These are phyloP conservation scores for Aurelia aurita DNA, from an alignment of 30 jellyfish, hydroid and myxozoan species.

Conservation along the genomic window DNA sequence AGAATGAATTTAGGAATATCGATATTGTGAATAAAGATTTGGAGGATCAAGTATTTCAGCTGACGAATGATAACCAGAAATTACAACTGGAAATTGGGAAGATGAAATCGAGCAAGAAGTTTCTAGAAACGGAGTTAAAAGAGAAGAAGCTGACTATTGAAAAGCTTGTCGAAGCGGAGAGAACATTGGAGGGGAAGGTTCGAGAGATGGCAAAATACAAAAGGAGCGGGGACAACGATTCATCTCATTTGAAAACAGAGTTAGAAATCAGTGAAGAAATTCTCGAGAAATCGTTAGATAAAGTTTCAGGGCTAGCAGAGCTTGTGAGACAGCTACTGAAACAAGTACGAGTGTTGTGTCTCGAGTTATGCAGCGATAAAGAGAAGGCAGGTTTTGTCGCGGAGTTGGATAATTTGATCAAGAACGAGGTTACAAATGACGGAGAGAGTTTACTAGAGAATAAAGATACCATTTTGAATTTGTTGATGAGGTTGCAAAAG, in stretches of 20 bases:
- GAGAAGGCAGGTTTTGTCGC: slow-evolving; percentile 6
- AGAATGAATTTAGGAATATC: slow-evolving; percentile 70
- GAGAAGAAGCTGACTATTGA: slow-evolving; percentile 43
- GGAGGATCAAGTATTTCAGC: slow-evolving; percentile 92
- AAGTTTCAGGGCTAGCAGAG: slow-evolving; percentile 34
- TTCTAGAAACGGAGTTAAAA: slow-evolving; percentile 54
- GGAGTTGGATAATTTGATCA: slow-evolving; percentile 26
- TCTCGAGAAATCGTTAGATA: slow-evolving; percentile 38
- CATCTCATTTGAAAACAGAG: slow-evolving; percentile 39
- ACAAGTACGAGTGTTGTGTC: background rate
- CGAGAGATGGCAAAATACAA: slow-evolving; percentile 29
- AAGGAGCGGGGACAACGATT: slow-evolving; percentile 15
- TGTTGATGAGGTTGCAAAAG: slow-evolving; percentile 12
- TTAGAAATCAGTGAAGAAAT: slow-evolving; percentile 45
- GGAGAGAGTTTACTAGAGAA: slow-evolving; percentile 8
- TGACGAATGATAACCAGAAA: slow-evolving; percentile 80
- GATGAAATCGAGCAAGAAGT: slow-evolving; percentile 41
- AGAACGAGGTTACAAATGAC: slow-evolving; percentile 29
- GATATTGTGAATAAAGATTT: slow-evolving; percentile 87
- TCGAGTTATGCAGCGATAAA: slow-evolving; percentile 13
- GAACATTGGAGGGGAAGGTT: slow-evolving; percentile 42
- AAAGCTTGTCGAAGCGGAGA: slow-evolving; percentile 32
- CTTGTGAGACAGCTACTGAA: slow-evolving; percentile 39
- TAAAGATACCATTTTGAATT: slow-evolving; percentile 20
- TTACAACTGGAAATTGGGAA: slow-evolving; percentile 65